Conservation (phyloP, 2,888 invertebrate genomes). For the Tenthredo livida region DNA sequence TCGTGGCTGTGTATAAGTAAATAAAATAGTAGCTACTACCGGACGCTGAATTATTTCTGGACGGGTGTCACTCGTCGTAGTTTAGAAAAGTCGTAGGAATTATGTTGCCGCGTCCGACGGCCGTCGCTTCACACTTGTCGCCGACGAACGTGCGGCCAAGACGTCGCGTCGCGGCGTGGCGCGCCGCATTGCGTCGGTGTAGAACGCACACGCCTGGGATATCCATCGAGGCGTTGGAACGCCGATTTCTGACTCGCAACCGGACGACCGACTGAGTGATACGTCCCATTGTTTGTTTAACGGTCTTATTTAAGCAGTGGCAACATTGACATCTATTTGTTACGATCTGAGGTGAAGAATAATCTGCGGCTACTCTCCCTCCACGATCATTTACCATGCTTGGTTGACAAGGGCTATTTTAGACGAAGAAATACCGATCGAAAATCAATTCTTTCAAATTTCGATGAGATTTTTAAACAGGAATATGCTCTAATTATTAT, state of each 20-base stretch:
- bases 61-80: slow-evolving; percentile 69
- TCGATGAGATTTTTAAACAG: neutral
- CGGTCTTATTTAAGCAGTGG: slow-evolving; percentile 55
- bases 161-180: slow-evolving; percentile 13
- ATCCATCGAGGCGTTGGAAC: slow-evolving; percentile 58
- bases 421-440: neutral
- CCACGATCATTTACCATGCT: neutral
- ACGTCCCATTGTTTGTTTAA: slow-evolving; percentile 61
- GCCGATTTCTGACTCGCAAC: slow-evolving; percentile 56
- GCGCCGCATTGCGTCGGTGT: neutral
- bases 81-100: slow-evolving; percentile 59
- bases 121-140: slow-evolving; percentile 70
- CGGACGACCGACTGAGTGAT: slow-evolving; percentile 62
- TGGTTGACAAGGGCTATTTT: neutral
- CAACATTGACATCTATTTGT: slow-evolving; percentile 53
- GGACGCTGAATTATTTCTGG: slow-evolving; percentile 67
- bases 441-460: neutral
- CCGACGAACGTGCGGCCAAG: slow-evolving; percentile 25
- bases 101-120: slow-evolving; percentile 66
- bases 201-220: slow-evolving; percentile 1
- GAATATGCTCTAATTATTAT: neutral
- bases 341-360: slow-evolving; percentile 48
- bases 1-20: slow-evolving; percentile 49
- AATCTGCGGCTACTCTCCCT: neutral
- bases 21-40: slow-evolving; percentile 61